phyloP scores from a whole-genome alignment of 2,113 vertebrate species.

The Genyomyrus donnyi region DNA sequence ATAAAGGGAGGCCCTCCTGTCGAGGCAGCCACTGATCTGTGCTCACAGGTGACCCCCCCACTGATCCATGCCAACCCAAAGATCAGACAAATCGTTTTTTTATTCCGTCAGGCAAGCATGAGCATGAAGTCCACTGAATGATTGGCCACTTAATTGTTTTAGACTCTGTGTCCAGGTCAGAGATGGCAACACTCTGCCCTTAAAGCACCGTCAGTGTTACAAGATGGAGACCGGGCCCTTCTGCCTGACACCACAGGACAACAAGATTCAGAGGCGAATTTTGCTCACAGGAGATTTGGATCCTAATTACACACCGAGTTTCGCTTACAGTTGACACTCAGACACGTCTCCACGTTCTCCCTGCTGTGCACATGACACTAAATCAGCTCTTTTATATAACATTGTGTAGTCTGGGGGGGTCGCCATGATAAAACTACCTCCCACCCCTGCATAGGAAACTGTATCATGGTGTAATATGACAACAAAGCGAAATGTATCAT shows the following conservation, averaged over 20 bases:
- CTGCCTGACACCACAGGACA: not conserved
- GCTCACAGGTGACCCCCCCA: not conserved
- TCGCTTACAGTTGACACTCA: not conserved
- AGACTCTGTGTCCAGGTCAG: not conserved
- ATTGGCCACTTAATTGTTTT: not conserved
- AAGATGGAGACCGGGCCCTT: not conserved
- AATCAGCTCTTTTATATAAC: not conserved
- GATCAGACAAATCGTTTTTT: too few relatives aligned
- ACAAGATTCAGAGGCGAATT: not conserved
- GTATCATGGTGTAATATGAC: not conserved
- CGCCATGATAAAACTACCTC: not conserved
- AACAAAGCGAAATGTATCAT: not conserved
- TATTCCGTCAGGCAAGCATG: not conserved
- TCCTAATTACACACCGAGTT: not conserved
- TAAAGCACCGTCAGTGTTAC: not conserved
- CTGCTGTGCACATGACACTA: not conserved
- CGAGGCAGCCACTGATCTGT: conserved; percentile 14
- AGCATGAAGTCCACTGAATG: not conserved
- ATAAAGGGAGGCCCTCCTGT: not conserved
- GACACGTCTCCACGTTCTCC: not conserved
- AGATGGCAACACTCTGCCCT: not conserved
- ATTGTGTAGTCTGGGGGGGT: not conserved
- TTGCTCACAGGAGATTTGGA: not conserved
- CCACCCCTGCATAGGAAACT: not conserved
- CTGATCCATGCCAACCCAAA: not conserved